Evolutionary conservation across 2,797 vertebrate species (phyloP).

Genomic region (Crocidura indochinensis): DNA sequence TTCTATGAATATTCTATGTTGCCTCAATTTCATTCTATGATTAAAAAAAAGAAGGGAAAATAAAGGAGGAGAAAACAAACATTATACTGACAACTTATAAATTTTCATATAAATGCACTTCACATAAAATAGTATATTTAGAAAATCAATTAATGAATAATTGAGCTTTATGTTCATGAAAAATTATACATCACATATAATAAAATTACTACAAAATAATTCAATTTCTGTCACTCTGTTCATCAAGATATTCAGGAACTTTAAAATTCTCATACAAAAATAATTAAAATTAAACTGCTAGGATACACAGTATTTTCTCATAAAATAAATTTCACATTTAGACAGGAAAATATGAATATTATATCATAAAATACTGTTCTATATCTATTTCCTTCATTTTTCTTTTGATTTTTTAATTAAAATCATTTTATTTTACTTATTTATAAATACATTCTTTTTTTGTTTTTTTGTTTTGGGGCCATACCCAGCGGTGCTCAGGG

Average conservation of each 20-base stretch:
- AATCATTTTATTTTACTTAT: too few relatives aligned
- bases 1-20: background rate
- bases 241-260: background rate
- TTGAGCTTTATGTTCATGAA: background rate
- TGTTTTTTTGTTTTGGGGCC: too few relatives aligned
- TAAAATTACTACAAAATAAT: background rate
- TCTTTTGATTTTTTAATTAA: too few relatives aligned
- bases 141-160: background rate
- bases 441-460: too few relatives aligned
- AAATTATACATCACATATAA: background rate
- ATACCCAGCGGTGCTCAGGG: too few relatives aligned
- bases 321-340: background rate
- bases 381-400: too few relatives aligned
- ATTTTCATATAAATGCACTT: background rate
- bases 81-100: background rate
- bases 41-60: background rate
- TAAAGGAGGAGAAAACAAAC: background rate
- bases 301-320: background rate
- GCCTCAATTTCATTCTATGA: constrained; percentile 31
- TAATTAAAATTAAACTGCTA: background rate
- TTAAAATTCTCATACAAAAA: background rate
- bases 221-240: background rate
- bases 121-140: background rate
- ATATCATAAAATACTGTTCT: background rate
- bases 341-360: background rate